These are phyloP conservation scores for Litocranius walleri DNA, from an alignment of 2,113 vertebrate species.

Conservation along the genomic window DNA sequence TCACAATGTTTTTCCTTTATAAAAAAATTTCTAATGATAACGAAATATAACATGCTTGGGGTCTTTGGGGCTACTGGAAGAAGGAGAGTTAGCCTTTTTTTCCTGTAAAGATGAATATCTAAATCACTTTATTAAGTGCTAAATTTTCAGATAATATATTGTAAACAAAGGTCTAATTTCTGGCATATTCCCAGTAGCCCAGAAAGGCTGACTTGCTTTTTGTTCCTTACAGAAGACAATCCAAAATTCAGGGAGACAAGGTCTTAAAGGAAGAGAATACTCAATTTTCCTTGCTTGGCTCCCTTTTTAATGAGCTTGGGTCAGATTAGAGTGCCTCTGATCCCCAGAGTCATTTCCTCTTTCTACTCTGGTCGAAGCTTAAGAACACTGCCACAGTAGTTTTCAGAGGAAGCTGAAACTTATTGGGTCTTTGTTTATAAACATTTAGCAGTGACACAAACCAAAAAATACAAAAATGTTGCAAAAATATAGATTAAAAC, in stretches of 20 bases:
- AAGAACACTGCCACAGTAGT: constrained; percentile 26
- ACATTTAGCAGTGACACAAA: constrained; percentile 18
- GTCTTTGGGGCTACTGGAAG: not conserved
- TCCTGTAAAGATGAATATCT: not conserved
- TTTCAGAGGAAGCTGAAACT: constrained; percentile 33
- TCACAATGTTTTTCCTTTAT: not conserved
- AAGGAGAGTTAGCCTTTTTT: not conserved
- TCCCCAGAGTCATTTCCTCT: constrained; percentile 35
- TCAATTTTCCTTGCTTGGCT: constrained; percentile 11
- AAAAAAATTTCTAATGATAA: not conserved
- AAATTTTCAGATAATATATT: constrained; percentile 14
- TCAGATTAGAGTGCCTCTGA: constrained; percentile 25
- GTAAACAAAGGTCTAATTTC: constrained; percentile 34
- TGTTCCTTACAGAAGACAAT: not conserved
- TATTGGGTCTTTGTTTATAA: constrained; percentile 36
- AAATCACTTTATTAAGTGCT: constrained; percentile 22
- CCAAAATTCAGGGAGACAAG: not conserved
- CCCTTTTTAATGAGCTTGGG: not conserved
- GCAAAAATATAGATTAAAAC: not conserved
- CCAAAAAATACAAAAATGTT: constrained; percentile 27
- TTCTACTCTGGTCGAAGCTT: constrained; percentile 23
- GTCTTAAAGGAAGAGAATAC: not conserved
- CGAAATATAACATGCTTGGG: not conserved
- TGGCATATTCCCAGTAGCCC: not conserved
- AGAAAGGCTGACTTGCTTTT: constrained; percentile 14